Conservation (phyloP, 2,888 invertebrate genomes). For the Hypsopygia costalis region DNA sequence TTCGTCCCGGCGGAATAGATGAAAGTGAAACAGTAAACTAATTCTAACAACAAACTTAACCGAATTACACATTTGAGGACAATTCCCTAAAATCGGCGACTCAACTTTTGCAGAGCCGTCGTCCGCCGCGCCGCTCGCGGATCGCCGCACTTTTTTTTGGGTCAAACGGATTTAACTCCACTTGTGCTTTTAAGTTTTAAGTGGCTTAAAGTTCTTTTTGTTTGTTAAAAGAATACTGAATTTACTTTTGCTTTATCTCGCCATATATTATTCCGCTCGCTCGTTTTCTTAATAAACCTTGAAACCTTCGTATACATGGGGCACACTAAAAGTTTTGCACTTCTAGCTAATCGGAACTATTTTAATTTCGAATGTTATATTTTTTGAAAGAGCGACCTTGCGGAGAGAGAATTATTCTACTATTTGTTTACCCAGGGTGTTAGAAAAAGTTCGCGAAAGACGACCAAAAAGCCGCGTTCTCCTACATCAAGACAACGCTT, state of each 20-base stretch:
- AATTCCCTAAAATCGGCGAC: constrained; percentile 13
- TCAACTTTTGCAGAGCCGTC: constrained; percentile 1
- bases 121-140: constrained; percentile 1
- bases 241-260: constrained; percentile 17
- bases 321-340: no score
- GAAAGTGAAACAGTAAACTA: constrained; percentile 18
- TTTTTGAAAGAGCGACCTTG: no score
- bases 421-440: no score
- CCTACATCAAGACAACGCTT: no score
- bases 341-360: no score
- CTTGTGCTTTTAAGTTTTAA: constrained; percentile 46
- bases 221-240: constrained; percentile 28
- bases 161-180: constrained; percentile 46
- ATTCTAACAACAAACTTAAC: constrained; percentile 25
- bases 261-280: constrained; percentile 16
- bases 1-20: constrained; percentile 8
- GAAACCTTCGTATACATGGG: no score
- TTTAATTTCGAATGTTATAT: no score
- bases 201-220: constrained; percentile 45
- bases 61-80: constrained; percentile 29
- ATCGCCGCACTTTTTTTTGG: constrained; percentile 29
- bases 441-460: no score
- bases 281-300: no score
- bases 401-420: no score
- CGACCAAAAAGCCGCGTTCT: no score